Conservation (phyloP, 2,797 vertebrate genomes). For the Myotis daubentonii region DNA sequence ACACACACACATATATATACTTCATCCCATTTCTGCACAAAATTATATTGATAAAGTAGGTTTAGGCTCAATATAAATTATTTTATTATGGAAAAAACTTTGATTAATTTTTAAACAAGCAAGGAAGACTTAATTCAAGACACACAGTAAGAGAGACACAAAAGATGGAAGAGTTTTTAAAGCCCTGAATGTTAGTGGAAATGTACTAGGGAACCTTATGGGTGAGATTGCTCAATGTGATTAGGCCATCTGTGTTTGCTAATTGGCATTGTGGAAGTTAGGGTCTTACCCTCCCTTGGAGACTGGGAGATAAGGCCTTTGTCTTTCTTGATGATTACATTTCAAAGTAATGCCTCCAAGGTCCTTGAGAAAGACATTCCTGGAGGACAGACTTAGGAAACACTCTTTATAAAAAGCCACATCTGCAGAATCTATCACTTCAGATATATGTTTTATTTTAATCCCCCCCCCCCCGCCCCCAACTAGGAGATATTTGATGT, state of each 20-base stretch:
- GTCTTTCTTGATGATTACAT: neutral
- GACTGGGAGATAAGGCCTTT: neutral
- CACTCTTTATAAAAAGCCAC: neutral
- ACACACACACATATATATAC: neutral
- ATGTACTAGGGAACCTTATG: neutral
- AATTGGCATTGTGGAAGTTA: neutral
- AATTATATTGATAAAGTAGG: neutral
- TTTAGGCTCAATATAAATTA: neutral
- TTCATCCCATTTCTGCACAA: neutral
- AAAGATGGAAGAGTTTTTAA: neutral
- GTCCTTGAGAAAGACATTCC: neutral
- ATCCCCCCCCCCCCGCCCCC: neutral
- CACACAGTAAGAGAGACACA: neutral
- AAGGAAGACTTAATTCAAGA: neutral
- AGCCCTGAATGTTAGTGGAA: neutral
- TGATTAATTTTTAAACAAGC: neutral
- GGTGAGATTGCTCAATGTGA: neutral
- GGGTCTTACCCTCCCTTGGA: neutral
- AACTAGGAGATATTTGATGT: neutral
- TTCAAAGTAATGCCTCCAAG: neutral
- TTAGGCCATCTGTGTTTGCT: neutral
- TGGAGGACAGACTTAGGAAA: neutral
- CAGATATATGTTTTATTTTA: neutral
- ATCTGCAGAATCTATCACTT: neutral
- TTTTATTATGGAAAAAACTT: conserved; percentile 1